Conservation (phyloP, 1,140 invertebrate genomes). For the Sycobia sp. region DNA sequence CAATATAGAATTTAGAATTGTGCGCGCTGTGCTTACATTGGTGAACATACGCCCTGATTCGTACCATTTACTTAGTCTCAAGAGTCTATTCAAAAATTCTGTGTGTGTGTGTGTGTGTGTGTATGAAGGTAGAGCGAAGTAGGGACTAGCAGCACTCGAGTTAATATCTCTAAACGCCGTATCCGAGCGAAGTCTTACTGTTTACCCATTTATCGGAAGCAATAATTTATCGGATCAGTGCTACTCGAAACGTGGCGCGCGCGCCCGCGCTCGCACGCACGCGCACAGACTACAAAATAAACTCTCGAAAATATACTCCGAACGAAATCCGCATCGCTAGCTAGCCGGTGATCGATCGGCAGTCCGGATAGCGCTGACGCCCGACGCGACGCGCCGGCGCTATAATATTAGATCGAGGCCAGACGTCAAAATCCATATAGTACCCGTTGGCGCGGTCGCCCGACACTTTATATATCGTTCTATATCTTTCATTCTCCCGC, state of each 20-base stretch:
- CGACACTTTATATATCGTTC: not conserved
- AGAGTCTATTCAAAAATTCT: too few relatives aligned
- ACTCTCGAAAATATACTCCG: too few relatives aligned
- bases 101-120: too few relatives aligned
- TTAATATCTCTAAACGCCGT: too few relatives aligned
- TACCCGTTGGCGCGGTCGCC: constrained; percentile 16
- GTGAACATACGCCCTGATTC: too few relatives aligned
- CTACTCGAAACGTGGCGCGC: not conserved
- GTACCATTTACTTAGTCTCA: too few relatives aligned
- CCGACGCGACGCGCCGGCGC: constrained; percentile 1
- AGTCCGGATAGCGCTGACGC: constrained; percentile 15
- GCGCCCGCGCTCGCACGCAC: constrained; percentile 2
- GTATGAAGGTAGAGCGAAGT: too few relatives aligned
- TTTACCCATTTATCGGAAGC: constrained; percentile 43
- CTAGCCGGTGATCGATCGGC: constrained; percentile 40
- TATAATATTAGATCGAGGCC: constrained; percentile 33
- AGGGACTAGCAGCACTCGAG: too few relatives aligned
- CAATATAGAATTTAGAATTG: too few relatives aligned
- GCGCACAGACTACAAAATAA: constrained; percentile 40
- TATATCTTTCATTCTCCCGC: not conserved
- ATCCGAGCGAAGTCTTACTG: too few relatives aligned
- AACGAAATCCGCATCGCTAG: too few relatives aligned
- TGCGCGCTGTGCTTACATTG: too few relatives aligned
- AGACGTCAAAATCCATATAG: constrained; percentile 31
- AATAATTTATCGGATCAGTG: constrained; percentile 45